These are phyloP conservation scores for Diorhabda elongata DNA, from an alignment of 1,140 invertebrate species.

Conservation along the genomic window DNA sequence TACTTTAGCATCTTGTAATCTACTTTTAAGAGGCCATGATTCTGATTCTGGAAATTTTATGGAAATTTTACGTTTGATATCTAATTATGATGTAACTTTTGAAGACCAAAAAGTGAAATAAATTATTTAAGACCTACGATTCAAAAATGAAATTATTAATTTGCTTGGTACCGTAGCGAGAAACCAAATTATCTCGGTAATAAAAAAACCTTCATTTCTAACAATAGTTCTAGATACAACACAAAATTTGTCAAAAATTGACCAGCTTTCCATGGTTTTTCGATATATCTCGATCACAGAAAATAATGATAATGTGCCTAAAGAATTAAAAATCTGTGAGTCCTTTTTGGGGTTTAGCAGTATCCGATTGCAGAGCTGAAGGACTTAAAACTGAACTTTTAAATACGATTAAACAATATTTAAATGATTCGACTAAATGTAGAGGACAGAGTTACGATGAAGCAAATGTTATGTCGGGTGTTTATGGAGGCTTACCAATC, in stretches of 20 bases:
- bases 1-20: slow-evolving; percentile 16
- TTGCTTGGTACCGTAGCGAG: slow-evolving; percentile 14
- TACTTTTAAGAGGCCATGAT: slow-evolving; percentile 21
- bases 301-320: no score
- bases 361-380: slow-evolving; percentile 25
- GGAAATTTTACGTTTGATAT: slow-evolving; percentile 15
- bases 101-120: slow-evolving; percentile 23
- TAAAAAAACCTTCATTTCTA: slow-evolving; percentile 28
- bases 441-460: slow-evolving; percentile 28
- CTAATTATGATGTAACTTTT: slow-evolving; percentile 18
- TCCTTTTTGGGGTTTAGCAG: slow-evolving; percentile 31
- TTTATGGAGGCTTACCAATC: slow-evolving; percentile 27
- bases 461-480: slow-evolving; percentile 1
- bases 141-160: slow-evolving; percentile 29
- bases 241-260: slow-evolving; percentile 9
- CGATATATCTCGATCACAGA: no score
- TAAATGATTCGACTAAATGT: slow-evolving; percentile 28
- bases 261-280: no score
- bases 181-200: slow-evolving; percentile 16
- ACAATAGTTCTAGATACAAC: slow-evolving; percentile 26
- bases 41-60: slow-evolving; percentile 20
- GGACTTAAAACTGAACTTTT: slow-evolving; percentile 28
- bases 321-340: slow-evolving; percentile 19
- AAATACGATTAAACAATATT: slow-evolving; percentile 26
- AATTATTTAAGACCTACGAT: slow-evolving; percentile 30